Evolutionary conservation across 1,140 invertebrate species (phyloP), one percentile per base, ranked within the genome.

Genomic region (Aleiodes sp.): DNA sequence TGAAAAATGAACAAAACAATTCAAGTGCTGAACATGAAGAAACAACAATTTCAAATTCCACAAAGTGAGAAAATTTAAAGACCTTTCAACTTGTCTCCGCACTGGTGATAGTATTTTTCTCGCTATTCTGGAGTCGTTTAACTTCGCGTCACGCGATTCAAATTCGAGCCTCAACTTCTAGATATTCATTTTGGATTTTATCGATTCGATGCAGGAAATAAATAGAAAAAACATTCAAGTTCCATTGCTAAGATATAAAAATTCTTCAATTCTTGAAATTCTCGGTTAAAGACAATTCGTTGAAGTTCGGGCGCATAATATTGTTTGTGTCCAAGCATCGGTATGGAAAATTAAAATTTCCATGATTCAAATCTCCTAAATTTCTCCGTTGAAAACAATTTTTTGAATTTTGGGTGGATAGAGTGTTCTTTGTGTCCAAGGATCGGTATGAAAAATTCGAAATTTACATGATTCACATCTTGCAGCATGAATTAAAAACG

Each of bases 361-460:
- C 10, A 10, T 4, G 31, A 7, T 33, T 10, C n/a, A 46, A 33
- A 24, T 24, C 2, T 64, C 56, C 16, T 9, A 46, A 33, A 24
- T 24, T 3, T 64, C 56, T 16, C 19, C 41, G 19, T 31, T 29
- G 29, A 73, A 72, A 6, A 63, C 33, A 16, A 75, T 75, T 14
- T 65, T 29, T 28, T 72, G 67, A 8, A 78, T 56, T 16, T 70
- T 73, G 0, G 76, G 52, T 1, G 80, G 74, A 71, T 76, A 81
- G n/a, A 82, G 65, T 7, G 76, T 68, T 52, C 77, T 80, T 41
- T 68, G 60, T 0, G 80, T 80, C 16, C 72, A 43, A 2, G 79
- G 77, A 73, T 80, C 77, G 9, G 75, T 81, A 4, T 74, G 76
- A 6, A 76, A 70, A 2, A 75, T 68, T 9, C 71, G 76, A 70